Evolutionary conservation across 2,888 invertebrate genomes (phyloP), one percentile per base, ranked within the genome.

Genomic region (Lysandra bellargus): DNA sequence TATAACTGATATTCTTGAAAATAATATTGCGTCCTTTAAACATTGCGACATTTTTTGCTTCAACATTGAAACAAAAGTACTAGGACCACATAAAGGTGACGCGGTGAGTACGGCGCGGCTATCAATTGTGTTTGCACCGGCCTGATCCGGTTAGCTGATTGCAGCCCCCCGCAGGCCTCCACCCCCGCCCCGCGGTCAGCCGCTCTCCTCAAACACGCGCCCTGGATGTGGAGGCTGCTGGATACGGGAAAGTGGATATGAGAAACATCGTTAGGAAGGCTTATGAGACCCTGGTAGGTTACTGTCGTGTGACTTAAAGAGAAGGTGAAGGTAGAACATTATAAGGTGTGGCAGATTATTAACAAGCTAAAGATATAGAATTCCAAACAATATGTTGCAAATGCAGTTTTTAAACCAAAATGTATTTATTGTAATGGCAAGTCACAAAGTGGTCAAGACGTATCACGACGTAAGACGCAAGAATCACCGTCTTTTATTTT

Each of bases 61-160:
- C 3, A 64, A 30, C 23, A 4, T 30, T 4, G 30, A 64, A 64
- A 64, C 30, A 64, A 23, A 64, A 64, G 30, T 64, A 64, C 64
- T 30, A 30, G 64, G 7, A 30, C 4, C 23, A 30, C 30, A 30
- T 9, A 23, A 61, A 30, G 12, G 78, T 78, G 77, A 76, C 78
- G 80, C 73, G 73, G 49, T 53, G 30, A 76, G 14, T 30, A 57
- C 30, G 76, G 53, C 61, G 84, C 83, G 84, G 85, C 86, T 87
- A 88, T 89, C 91, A 91, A 92, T 92, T 91, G 92, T 92, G 90
- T 92, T 92, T 91, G 91, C 88, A 82, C 85, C 85, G 85, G 85
- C 84, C 85, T 91, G 91, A 93, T 93, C 90, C 89, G 90, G 92
- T 93, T 93, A 93, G 92, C 90, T 93, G 93, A 93, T 93, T 93